phyloP scores from a whole-genome alignment of 2,113 vertebrate genomes.

The Sisor rabdophorus region DNA sequence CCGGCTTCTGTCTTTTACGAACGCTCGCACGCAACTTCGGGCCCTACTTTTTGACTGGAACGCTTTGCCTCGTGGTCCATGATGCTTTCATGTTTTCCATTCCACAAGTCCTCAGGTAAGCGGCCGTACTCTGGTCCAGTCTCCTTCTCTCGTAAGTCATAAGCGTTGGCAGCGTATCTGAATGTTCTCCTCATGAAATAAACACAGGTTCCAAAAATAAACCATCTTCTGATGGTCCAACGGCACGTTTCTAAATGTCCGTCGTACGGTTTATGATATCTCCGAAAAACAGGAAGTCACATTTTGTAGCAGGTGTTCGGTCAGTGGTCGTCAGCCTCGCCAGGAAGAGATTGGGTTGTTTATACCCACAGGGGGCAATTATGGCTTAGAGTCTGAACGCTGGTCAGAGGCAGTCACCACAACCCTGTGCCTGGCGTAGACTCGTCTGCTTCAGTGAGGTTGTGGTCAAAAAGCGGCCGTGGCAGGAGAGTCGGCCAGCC shows the following conservation, averaged over 20 bases:
- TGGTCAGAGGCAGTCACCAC: conserved; percentile 62
- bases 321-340: conserved; percentile 44
- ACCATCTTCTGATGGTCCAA: conserved; percentile 3
- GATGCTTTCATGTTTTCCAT: conserved; percentile 84
- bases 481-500: conserved; percentile 61
- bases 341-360: conserved; percentile 73
- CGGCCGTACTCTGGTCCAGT: background rate
- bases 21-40: conserved; percentile 76
- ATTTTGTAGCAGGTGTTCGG: conserved; percentile 41
- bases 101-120: conserved; percentile 84
- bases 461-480: conserved; percentile 55
- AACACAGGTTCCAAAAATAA: conserved; percentile 20
- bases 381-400: conserved; percentile 63
- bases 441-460: conserved; percentile 47
- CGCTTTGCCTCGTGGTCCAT: conserved; percentile 75
- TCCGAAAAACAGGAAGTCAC: conserved; percentile 47
- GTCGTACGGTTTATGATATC: conserved; percentile 37
- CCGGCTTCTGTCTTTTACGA: conserved; percentile 72
- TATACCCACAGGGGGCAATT: conserved; percentile 66
- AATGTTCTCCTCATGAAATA: conserved; percentile 31
- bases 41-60: conserved; percentile 79
- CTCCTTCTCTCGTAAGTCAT: background rate
- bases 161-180: conserved; percentile 16
- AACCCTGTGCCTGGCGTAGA: conserved; percentile 53
- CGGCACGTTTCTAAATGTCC: conserved; percentile 28